Base-by-base conservation (phyloP, 2,113 vertebrate species). In the Pseudolaguvia tuberculata region DNA sequence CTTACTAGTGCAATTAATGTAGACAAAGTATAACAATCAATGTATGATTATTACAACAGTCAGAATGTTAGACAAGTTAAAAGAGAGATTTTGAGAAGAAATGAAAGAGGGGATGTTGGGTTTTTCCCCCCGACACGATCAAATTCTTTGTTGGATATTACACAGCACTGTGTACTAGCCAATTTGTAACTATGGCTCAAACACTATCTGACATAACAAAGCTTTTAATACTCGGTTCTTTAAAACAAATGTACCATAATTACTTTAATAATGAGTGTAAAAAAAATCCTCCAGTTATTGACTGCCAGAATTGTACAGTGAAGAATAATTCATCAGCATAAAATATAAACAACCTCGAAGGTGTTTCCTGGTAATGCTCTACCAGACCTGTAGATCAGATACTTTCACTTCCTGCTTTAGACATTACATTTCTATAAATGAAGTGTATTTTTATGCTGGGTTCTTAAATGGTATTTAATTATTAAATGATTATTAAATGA, bases 71-170 rank as follows among this genome's bases (percentile, higher is more conserved):
- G 12, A 61, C 29, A 61, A 13, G 11, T 63, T 20, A 35, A 3
- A 35, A 35, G 12, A 23, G 31, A 3, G 7, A 14, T 13, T 56
- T 25, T 23, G 14, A 57, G 13, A 57, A 57, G 25, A 57, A 57
- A 1, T 25, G 52, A 31, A 17, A 39, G 18, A 13, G 18, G 20
- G n/a, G 59, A 59, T 20, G 39, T n/a, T 6, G 11, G 18, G 15
- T 62, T n/a, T n/a, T n/a, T 20, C 12, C 18, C 18, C 20, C 13
- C 21, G 35, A 12, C 31, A 63, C 2, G 20, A 21, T 5, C 11
- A 62, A 13, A 5, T 45, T 42, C 35, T 63, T 63, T 62, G 10
- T 62, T 62, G 59, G 59, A 62, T 20, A 62, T 62, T 39, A 21
- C 20, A 39, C 11, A 39, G 11, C 18, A n/a, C 39, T 2, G 5